Conservation (phyloP, 2,113 vertebrate species). For the Lonchura striata region DNA sequence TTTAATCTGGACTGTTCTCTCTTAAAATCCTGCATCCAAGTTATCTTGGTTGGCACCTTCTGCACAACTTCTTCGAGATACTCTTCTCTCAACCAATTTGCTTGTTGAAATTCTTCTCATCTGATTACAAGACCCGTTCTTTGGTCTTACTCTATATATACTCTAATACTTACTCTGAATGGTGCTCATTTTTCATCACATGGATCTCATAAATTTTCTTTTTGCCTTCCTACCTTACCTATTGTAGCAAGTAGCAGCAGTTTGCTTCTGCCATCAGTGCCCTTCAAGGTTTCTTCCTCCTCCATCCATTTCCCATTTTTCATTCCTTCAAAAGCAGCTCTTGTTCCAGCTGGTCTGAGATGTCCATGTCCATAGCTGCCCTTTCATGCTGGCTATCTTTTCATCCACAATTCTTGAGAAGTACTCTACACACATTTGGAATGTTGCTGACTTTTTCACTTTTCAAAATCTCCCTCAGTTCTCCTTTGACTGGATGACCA, state of each 20-base stretch:
- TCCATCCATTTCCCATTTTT: neutral
- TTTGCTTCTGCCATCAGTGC: neutral
- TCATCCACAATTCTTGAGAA: neutral
- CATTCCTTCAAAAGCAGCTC: neutral
- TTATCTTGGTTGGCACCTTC: neutral
- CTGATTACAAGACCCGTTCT: neutral
- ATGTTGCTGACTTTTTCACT: neutral
- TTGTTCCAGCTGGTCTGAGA: neutral
- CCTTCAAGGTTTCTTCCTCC: neutral
- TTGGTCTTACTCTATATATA: neutral
- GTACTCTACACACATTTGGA: neutral
- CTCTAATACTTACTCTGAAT: neutral
- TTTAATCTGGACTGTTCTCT: neutral
- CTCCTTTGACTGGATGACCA: neutral
- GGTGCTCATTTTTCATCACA: neutral
- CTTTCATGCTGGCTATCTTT: neutral
- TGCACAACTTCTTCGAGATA: neutral
- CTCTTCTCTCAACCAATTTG: neutral
- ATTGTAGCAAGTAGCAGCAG: neutral
- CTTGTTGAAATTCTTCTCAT: neutral
- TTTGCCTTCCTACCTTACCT: neutral
- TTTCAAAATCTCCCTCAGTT: neutral
- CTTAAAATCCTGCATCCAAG: neutral
- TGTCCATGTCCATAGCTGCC: neutral
- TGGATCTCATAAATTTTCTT: neutral